These are phyloP conservation scores for Blastomussa wellsi DNA, from an alignment of 92 coral and sea anemone genomes.

Conservation along the genomic window DNA sequence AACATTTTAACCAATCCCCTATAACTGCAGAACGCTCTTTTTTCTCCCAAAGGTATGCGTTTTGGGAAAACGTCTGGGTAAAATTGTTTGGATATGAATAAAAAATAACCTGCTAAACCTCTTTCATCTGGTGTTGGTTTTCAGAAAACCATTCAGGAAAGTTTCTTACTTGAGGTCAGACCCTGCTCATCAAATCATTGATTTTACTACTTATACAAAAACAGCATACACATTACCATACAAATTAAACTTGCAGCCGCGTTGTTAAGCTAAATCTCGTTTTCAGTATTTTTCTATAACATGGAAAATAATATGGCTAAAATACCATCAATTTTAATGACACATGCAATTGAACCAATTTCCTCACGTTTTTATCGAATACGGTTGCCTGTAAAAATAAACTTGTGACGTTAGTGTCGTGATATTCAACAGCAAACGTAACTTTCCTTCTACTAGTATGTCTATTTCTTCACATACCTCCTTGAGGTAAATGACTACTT, in stretches of 20 bases:
- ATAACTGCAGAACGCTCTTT: neutral
- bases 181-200: neutral
- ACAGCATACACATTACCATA: neutral
- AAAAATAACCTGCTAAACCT: conserved; percentile 18
- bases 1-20: neutral
- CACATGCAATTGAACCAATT: neutral
- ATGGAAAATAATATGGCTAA: neutral
- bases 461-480: neutral
- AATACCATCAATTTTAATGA: conserved; percentile 30
- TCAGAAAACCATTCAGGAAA: neutral
- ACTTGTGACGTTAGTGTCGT: conserved; percentile 38
- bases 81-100: neutral
- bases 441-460: neutral
- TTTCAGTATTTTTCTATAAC: neutral
- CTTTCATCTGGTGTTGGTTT: conserved; percentile 6
- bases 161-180: neutral
- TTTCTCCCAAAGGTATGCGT: neutral
- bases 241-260: no score
- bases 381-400: conserved; percentile 5
- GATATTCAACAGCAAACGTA: conserved; percentile 29
- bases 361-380: neutral
- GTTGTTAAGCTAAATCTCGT: neutral
- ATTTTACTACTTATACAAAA: neutral
- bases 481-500: neutral
- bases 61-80: neutral